Evolutionary conservation across 2,113 vertebrate genomes (phyloP).

Genomic region (Nycticryphes semicollaris): DNA sequence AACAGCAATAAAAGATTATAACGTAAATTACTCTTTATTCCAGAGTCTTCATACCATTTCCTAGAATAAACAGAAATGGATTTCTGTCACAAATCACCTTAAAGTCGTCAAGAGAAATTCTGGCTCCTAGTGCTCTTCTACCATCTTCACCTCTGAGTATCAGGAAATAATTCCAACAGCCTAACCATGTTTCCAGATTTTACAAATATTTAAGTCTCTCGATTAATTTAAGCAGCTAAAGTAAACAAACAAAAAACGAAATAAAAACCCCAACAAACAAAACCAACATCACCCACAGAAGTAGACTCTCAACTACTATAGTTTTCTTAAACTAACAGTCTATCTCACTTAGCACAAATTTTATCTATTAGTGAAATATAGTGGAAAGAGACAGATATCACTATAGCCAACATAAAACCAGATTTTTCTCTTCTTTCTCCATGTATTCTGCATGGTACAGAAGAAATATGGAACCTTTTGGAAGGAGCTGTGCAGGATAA

Average conservation of each 20-base stretch:
- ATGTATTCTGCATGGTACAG: background rate
- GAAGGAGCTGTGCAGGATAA: background rate
- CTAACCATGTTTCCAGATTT: background rate
- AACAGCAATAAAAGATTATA: background rate
- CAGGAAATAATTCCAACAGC: background rate
- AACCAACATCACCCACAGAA: background rate
- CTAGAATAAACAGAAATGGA: background rate
- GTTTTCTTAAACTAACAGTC: background rate
- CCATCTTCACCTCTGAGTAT: background rate
- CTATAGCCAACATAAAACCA: background rate
- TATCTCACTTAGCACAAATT: background rate
- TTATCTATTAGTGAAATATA: background rate
- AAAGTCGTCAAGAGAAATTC: background rate
- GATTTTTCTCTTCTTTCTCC: background rate
- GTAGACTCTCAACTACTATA: background rate
- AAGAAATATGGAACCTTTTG: background rate
- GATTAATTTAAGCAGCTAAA: background rate
- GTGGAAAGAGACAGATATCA: background rate
- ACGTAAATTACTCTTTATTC: background rate
- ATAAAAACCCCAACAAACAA: background rate
- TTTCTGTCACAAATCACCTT: background rate
- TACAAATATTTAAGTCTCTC: background rate
- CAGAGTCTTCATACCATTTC: background rate
- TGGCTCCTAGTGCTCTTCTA: background rate
- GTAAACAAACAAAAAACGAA: background rate